phyloP scores from a whole-genome alignment of 1,140 invertebrate genomes.

The Teleopsis dalmanni region DNA sequence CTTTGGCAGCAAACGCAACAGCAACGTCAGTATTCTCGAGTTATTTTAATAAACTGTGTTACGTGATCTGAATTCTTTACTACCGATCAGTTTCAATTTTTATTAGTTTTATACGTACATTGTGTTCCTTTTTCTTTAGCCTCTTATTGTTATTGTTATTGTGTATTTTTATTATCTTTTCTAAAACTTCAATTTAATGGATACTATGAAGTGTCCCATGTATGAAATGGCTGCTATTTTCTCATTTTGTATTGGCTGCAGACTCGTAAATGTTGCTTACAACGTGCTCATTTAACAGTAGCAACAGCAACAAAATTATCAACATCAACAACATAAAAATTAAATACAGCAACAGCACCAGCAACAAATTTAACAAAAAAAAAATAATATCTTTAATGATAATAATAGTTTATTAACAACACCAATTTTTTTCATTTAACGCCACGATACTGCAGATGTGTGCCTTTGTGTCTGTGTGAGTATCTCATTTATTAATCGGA shows the following conservation, averaged over 20 bases:
- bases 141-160: background rate
- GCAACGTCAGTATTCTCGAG: conserved; percentile 17
- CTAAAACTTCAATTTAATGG: conserved; percentile 1
- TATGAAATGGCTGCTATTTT: too few species aligned
- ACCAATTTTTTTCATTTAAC: too few species aligned
- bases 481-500: too few species aligned
- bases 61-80: conserved; percentile 36
- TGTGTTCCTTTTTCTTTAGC: background rate
- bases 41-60: conserved; percentile 44
- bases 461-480: too few species aligned
- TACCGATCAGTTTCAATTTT: conserved; percentile 33
- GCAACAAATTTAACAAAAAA: background rate
- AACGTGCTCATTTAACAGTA: conserved; percentile 42
- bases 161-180: background rate
- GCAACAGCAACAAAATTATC: conserved; percentile 9
- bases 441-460: too few species aligned
- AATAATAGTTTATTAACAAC: too few species aligned
- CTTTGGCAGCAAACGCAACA: background rate
- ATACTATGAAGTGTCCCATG: too few species aligned
- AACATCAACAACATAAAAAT: background rate
- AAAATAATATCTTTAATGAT: too few species aligned
- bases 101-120: background rate
- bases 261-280: too few species aligned
- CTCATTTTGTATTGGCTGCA: too few species aligned
- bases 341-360: conserved; percentile 4